Conservation (phyloP, 2,797 vertebrate genomes). For the Micromesistius poutassou region DNA sequence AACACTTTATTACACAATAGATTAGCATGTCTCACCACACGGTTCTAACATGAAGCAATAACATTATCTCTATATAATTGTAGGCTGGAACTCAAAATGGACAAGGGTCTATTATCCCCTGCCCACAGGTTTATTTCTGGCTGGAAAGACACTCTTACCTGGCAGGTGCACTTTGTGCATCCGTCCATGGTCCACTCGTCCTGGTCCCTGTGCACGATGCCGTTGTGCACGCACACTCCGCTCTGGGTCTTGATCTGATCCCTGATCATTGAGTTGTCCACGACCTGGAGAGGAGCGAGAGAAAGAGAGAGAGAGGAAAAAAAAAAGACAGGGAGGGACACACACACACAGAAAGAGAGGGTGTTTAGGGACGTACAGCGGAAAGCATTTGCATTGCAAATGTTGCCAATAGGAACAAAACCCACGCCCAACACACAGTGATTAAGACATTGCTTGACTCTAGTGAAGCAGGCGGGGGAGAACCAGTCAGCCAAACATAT, state of each 20-base stretch:
- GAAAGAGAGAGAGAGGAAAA: conserved; percentile 9
- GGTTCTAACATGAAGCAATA: not conserved
- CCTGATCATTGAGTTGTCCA: conserved; percentile 74
- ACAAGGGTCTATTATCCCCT: conserved; percentile 42
- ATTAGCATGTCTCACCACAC: not conserved
- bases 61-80: not conserved
- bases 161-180: conserved; percentile 96
- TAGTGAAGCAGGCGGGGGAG: conserved; percentile 56
- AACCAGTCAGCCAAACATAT: conserved; percentile 60
- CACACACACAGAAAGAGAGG: conserved; percentile 6
- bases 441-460: conserved; percentile 67
- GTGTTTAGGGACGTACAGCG: conserved; percentile 46
- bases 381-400: conserved; percentile 68
- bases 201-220: conserved; percentile 81
- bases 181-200: conserved; percentile 95
- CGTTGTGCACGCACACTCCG: conserved; percentile 86
- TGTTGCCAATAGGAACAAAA: conserved; percentile 68
- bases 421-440: conserved; percentile 44
- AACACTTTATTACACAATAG: conserved; percentile 43
- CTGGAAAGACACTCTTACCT: too few relatives aligned
- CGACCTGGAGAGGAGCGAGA: conserved; percentile 65
- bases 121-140: too few relatives aligned
- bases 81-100: not conserved
- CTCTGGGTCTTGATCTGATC: conserved; percentile 70
- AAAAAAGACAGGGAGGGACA: not conserved